Evolutionary conservation across 2,113 vertebrate species (phyloP).

Genomic region (Cynopterus brachyotis): DNA sequence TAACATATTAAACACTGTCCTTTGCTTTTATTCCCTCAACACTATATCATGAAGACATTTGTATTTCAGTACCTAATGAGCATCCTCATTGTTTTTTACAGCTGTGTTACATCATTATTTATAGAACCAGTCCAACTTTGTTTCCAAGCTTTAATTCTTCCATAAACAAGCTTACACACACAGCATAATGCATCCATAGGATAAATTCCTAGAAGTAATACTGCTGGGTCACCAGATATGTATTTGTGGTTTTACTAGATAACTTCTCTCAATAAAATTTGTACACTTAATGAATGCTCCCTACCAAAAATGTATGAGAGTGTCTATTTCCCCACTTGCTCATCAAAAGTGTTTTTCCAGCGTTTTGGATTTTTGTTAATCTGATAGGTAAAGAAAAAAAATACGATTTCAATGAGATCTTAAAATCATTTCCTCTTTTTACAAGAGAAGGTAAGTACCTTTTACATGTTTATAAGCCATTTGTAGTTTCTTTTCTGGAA

Average conservation of each 20-base stretch:
- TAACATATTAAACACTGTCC: background rate
- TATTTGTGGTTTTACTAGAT: background rate
- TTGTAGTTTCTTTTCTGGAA: background rate
- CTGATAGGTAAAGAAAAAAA: background rate
- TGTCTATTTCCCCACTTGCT: background rate
- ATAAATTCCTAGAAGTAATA: background rate
- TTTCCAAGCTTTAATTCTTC: slow-evolving; percentile 17
- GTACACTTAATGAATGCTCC: background rate
- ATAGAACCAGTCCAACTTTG: background rate
- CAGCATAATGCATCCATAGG: background rate
- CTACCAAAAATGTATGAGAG: background rate
- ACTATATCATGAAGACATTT: background rate
- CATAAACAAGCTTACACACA: background rate
- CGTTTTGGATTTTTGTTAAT: background rate
- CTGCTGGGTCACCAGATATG: background rate
- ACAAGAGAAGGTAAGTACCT: background rate
- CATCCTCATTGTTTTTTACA: background rate
- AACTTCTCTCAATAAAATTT: background rate
- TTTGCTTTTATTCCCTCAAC: background rate
- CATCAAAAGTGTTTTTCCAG: background rate
- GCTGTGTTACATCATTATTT: background rate
- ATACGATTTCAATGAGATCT: background rate
- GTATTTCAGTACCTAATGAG: background rate
- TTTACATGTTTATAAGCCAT: background rate
- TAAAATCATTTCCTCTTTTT: background rate